phyloP scores from a whole-genome alignment of 2,797 vertebrate species.

The Lagocephalus sceleratus region DNA sequence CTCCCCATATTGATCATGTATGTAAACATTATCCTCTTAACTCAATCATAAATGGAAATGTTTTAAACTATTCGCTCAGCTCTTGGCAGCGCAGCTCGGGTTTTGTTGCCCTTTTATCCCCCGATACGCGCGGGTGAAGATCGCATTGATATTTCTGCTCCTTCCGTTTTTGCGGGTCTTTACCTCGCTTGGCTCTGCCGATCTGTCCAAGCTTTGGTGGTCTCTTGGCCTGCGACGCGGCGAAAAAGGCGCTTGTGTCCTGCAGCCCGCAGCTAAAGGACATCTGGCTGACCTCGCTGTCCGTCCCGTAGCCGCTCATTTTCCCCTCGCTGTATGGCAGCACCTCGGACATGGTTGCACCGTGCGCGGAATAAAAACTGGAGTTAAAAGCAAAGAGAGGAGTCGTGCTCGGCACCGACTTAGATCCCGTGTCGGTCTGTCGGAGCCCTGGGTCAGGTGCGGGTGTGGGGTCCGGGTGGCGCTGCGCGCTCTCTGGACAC shows the following conservation, averaged over 20 bases:
- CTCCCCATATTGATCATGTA: conserved; percentile 21
- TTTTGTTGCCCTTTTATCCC: too few relatives aligned
- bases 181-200: conserved; percentile 94
- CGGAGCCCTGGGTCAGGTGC: not conserved
- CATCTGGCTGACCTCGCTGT: conserved; percentile 92
- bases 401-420: not conserved
- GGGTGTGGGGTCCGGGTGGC: conserved; percentile 30
- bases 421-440: conserved; percentile 5
- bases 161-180: conserved; percentile 25
- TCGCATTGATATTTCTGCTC: not conserved
- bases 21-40: conserved; percentile 32
- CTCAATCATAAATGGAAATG: too few relatives aligned
- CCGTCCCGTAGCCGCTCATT: conserved; percentile 92
- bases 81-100: too few relatives aligned
- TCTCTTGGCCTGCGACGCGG: conserved; percentile 92
- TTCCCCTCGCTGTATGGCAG: conserved; percentile 96
- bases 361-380: conserved; percentile 3
- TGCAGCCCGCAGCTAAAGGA: conserved; percentile 98
- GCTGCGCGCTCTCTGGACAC: conserved; percentile 32
- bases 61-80: too few relatives aligned
- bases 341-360: conserved; percentile 90
- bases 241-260: conserved; percentile 94
- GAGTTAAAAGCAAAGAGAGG: not conserved
- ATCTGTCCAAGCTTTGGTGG: conserved; percentile 97
- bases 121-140: not conserved